Percentiles rank a stretch among this genome's conserved stretches.
These are phyloP conservation scores for Chrysopilus asiliformis DNA, from an alignment of 2,888 invertebrate genomes.

Conservation along the genomic window DNA sequence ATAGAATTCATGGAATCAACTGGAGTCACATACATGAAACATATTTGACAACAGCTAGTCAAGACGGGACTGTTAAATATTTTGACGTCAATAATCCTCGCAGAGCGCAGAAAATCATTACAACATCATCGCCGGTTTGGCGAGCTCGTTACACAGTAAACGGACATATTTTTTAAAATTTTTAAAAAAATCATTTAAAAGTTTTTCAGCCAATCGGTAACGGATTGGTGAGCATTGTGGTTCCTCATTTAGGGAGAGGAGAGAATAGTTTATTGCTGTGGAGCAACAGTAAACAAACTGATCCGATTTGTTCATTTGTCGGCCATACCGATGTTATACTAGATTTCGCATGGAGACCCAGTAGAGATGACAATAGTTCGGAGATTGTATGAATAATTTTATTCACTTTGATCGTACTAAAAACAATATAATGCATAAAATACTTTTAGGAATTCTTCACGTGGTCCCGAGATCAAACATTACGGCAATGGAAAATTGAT, in stretches of 20 bases:
- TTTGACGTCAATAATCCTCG: constrained; percentile 81
- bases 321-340: constrained; percentile 89
- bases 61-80: constrained; percentile 90
- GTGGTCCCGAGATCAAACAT: constrained; percentile 88
- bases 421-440: constrained; percentile 2
- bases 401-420: background rate
- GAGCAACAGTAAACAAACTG: constrained; percentile 53
- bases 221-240: constrained; percentile 81
- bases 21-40: constrained; percentile 83
- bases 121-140: constrained; percentile 78
- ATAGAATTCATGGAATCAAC: constrained; percentile 82
- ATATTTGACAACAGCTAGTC: constrained; percentile 81
- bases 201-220: constrained; percentile 69
- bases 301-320: constrained; percentile 80
- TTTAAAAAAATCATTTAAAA: constrained; percentile 6
- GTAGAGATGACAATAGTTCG: constrained; percentile 36
- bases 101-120: constrained; percentile 70
- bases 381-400: constrained; percentile 25
- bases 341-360: constrained; percentile 88
- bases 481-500: constrained; percentile 84
- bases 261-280: constrained; percentile 72
- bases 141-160: constrained; percentile 72
- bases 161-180: background rate
- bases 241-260: constrained; percentile 78
- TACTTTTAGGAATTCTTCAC: constrained; percentile 59